phyloP scores from a whole-genome alignment of 1,140 invertebrate species.

The Drosophila auraria region DNA sequence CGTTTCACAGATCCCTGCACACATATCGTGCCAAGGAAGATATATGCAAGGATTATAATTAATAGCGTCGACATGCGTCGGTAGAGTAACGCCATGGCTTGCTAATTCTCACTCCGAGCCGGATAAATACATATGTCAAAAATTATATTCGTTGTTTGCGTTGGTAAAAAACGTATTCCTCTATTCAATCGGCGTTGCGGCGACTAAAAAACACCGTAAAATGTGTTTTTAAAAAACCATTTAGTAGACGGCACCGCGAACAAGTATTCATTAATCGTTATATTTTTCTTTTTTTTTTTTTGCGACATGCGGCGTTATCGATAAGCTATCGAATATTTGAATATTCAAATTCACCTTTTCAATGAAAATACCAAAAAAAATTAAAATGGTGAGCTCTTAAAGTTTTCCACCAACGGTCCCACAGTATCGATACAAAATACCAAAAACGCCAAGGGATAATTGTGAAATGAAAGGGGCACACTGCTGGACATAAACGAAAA shows the following conservation, averaged over 20 bases:
- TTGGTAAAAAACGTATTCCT: conserved; percentile 20
- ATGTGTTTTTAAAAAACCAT: conserved; percentile 20
- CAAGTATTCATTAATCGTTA: conserved; percentile 45
- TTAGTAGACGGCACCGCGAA: conserved; percentile 35
- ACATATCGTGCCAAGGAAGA: conserved; percentile 41
- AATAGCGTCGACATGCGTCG: conserved; percentile 52
- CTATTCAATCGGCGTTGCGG: not conserved
- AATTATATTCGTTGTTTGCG: conserved; percentile 35
- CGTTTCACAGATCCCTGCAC: conserved; percentile 34
- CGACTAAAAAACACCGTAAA: conserved; percentile 16
- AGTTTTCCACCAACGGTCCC: too few relatives aligned
- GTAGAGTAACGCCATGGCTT: conserved; percentile 45
- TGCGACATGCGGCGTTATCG: not conserved
- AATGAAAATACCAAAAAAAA: too few relatives aligned
- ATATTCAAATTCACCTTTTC: too few relatives aligned
- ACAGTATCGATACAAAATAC: too few relatives aligned
- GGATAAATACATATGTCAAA: conserved; percentile 50
- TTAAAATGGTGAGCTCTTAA: too few relatives aligned
- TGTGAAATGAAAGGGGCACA: too few relatives aligned
- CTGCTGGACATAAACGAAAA: too few relatives aligned
- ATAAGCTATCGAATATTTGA: too few relatives aligned
- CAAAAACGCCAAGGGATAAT: too few relatives aligned
- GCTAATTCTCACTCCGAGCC: conserved; percentile 50
- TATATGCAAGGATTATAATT: conserved; percentile 36
- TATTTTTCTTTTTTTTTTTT: conserved; percentile 32